Evolutionary conservation across 2,888 invertebrate species (phyloP), one percentile per base, ranked within the genome.

Genomic region (Acleris literana): DNA sequence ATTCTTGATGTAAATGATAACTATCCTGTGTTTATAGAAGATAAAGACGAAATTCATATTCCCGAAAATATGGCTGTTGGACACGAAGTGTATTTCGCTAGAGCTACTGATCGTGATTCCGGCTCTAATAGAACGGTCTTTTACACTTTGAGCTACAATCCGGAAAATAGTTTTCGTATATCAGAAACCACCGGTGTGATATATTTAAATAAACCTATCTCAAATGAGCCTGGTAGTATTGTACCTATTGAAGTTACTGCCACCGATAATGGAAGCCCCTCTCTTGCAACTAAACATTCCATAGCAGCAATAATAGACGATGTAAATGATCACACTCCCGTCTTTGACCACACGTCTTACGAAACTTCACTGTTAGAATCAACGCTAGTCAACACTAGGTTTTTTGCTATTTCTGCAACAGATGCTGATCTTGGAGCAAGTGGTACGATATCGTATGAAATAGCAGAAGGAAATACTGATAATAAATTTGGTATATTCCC

Each of bases 301-400:
- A 94, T 97, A 53, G 93, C 94, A 33, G 94, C 97, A 51, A 94
- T 94, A 22, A 94, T 98, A 68, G 95, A 95, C 75, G 98, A 99
- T 84, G 97, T 98, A 2, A 99, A 99, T 85, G 98, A 99, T 87
- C 98, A 99, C 81, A 98, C 98, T 0, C 99, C 99, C 11, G 96
- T 97, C 3, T 99, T 99, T 86, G 97, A 97, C 82, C 96, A 97
- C 75, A 96, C 96, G 0, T 97, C 96, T 17, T 99, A 98, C 85
- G 98, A 99, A 92, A 97, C 97, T 3, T 98, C 98, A 1, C 86
- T 99, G 60, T 87, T 96, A 6, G 99, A 99, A 89, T 97, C 97
- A 1, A 97, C 97, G 3, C 94, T 97, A 1, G 97, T 99, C 0
- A 99, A 99, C 84, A 96, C 96, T 58, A 93, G 97, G 74, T 98